Percentiles rank a stretch among this genome's conserved stretches.
These are phyloP conservation scores for Lucifuga dentata DNA, from an alignment of 2,113 vertebrate genomes.

Conservation along the genomic window DNA sequence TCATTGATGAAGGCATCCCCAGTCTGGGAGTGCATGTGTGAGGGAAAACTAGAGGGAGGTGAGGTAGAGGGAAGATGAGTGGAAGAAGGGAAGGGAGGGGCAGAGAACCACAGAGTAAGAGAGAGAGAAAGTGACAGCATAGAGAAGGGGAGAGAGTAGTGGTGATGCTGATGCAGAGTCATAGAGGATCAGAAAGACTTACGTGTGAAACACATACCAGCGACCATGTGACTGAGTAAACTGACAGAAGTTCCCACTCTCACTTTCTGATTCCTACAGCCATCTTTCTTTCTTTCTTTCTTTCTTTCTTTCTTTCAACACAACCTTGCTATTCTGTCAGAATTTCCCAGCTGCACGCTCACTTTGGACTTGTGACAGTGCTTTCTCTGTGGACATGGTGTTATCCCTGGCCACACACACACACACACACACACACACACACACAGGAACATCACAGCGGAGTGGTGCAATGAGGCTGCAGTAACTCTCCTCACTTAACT, in stretches of 20 bases:
- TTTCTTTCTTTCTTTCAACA: neutral
- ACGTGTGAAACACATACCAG: slow-evolving; percentile 25
- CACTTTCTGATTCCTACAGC: neutral
- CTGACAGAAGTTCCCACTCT: neutral
- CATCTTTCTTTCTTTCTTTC: neutral
- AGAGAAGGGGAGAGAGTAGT: slow-evolving; percentile 8
- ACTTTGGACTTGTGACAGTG: too few relatives aligned
- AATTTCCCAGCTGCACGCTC: too few relatives aligned
- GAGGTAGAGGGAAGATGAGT: neutral
- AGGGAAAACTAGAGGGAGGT: neutral
- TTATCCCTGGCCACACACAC: slow-evolving; percentile 14
- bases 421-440: slow-evolving; percentile 22
- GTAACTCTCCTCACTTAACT: slow-evolving; percentile 38
- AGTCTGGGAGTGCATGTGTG: slow-evolving; percentile 24
- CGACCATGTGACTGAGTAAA: neutral
- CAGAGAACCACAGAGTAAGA: slow-evolving; percentile 38
- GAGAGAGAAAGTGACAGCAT: slow-evolving; percentile 39
- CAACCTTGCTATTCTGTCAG: too few relatives aligned
- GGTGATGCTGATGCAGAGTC: slow-evolving; percentile 43
- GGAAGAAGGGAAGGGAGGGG: slow-evolving; percentile 38
- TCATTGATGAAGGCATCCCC: slow-evolving; percentile 54
- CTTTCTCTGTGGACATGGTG: neutral
- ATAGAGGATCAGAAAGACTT: slow-evolving; percentile 38
- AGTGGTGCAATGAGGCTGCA: slow-evolving; percentile 75
- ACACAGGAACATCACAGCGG: slow-evolving; percentile 50